Evolutionary conservation across 2,113 vertebrate species (phyloP), one percentile per base, ranked within the genome.

Genomic region (Callaeas wilsoni): DNA sequence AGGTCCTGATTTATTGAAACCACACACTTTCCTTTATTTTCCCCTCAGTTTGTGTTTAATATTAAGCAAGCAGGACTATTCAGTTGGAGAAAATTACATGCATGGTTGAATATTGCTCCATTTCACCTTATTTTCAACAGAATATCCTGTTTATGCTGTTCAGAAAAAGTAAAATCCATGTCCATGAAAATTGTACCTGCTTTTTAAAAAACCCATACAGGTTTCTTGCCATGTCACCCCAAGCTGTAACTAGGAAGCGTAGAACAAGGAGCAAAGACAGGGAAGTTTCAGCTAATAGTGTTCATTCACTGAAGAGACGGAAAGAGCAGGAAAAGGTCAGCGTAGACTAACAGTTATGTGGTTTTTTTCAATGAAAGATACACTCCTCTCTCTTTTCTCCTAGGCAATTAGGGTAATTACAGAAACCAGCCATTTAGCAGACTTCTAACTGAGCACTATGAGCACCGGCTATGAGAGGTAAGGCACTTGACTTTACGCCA

Each of bases 381-480:
- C 73, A 57, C 46, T 89, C 42, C 67, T 92, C 77, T 93, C 29
- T 84, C 91, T 88, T 81, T 93, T 84, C 59, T 96, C 76, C 30
- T 37, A 76, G 88, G 81, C 92, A 97, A 95, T 97, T 96, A 96
- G 53, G 15, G 5, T 91, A 90, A 96, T 96, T 92, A 96, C 13
- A 29, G 49, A 89, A 94, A 90, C 57, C 82, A 94, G 81, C 69
- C 88, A 65, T 94, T 96, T 94, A 91, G 83, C 90, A 95, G 94
- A 30, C 80, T 91, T 79, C 89, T 96, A 75, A 52, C 90, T 84
- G 81, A 94, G 85, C 44, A 50, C 49, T 73, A 73, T 68, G 62
- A 69, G 93, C 73, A 32, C 42, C 67, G 78, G 84, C 89, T 91
- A 47, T 3, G 13, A 95, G 76, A 97, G 84, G 88, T 86, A 96